Evolutionary conservation across 1,140 invertebrate species (phyloP).

Genomic region (Atopsyche davidsoni): DNA sequence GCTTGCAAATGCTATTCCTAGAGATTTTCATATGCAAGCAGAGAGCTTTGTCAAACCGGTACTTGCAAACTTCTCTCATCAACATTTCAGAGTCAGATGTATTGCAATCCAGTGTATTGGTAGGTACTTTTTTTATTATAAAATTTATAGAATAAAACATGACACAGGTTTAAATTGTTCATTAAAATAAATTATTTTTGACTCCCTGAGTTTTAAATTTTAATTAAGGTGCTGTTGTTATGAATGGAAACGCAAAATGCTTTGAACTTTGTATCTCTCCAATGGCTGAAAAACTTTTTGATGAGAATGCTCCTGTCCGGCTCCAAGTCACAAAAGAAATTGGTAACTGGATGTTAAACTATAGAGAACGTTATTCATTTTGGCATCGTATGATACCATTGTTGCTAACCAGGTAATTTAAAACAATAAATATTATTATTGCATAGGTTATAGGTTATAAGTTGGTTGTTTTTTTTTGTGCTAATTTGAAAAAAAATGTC

Average conservation of each 20-base stretch:
- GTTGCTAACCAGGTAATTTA: slow-evolving; percentile 54
- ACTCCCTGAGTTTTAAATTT: not conserved
- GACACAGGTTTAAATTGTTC: too few species aligned
- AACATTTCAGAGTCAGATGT: slow-evolving; percentile 72
- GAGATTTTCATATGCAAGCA: slow-evolving; percentile 66
- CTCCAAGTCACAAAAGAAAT: slow-evolving; percentile 57
- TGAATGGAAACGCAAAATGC: slow-evolving; percentile 42
- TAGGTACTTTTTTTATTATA: slow-evolving; percentile 30
- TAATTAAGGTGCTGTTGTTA: slow-evolving; percentile 42
- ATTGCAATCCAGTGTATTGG: slow-evolving; percentile 68
- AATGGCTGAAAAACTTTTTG: slow-evolving; percentile 69
- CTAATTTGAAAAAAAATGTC: too few species aligned
- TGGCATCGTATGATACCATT: slow-evolving; percentile 68
- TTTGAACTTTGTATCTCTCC: slow-evolving; percentile 49
- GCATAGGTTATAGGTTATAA: too few species aligned
- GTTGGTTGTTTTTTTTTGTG: too few species aligned
- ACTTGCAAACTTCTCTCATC: slow-evolving; percentile 65
- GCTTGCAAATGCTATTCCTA: slow-evolving; percentile 57
- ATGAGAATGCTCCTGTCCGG: slow-evolving; percentile 61
- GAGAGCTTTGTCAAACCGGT: slow-evolving; percentile 68
- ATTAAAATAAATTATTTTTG: too few species aligned
- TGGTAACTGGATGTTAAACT: slow-evolving; percentile 62
- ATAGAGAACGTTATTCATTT: slow-evolving; percentile 70
- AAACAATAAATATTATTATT: too few species aligned
- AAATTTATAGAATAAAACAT: too few species aligned